These are phyloP conservation scores for Tychaedon coryphoeus DNA, from an alignment of 2,113 vertebrate genomes.

Conservation along the genomic window DNA sequence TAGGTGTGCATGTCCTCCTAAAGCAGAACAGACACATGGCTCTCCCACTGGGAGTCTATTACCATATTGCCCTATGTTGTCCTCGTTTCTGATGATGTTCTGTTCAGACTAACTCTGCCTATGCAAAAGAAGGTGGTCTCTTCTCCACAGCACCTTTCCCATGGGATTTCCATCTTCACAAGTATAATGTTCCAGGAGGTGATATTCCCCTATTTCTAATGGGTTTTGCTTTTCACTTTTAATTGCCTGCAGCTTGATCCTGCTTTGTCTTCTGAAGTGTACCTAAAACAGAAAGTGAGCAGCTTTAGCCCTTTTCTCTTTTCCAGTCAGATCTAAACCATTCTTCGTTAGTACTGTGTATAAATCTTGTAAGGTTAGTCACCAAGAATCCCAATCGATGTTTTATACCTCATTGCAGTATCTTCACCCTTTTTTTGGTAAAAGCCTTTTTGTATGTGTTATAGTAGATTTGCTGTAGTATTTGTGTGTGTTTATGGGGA, in stretches of 20 bases:
- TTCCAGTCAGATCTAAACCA: not conserved
- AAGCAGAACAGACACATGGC: not conserved
- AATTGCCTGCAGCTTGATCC: not conserved
- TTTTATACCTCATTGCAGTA: not conserved
- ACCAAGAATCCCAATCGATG: not conserved
- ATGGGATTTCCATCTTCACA: not conserved
- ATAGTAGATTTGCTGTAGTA: not conserved
- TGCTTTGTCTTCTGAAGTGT: not conserved
- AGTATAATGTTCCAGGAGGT: not conserved
- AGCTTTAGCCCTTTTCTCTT: not conserved
- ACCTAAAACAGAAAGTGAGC: not conserved
- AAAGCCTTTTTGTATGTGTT: not conserved
- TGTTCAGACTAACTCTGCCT: not conserved
- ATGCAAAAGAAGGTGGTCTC: not conserved
- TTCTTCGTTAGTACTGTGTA: not conserved
- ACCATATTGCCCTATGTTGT: not conserved
- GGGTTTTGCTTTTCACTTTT: not conserved
- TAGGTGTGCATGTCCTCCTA: not conserved
- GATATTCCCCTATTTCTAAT: not conserved
- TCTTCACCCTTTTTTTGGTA: not conserved
- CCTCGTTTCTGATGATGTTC: not conserved
- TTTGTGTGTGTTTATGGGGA: not conserved
- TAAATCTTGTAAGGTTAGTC: not conserved
- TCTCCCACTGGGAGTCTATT: not conserved
- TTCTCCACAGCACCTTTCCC: not conserved